Evolutionary conservation across 1,140 invertebrate species (phyloP), one percentile per base, ranked within the genome.

Genomic region (Samia ricini): DNA sequence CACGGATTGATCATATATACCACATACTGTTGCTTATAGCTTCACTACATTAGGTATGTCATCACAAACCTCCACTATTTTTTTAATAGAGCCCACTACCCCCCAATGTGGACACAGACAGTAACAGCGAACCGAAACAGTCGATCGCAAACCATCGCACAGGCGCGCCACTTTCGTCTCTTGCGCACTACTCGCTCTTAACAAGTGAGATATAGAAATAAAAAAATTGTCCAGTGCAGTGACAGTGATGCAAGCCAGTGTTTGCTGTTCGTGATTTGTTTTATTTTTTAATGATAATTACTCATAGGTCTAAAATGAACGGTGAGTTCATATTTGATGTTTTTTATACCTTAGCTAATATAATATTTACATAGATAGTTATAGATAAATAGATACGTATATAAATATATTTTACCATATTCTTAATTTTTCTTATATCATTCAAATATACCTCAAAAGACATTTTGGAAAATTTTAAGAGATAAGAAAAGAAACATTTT

Each of bases 241-340:
- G 79, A 72, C 60, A 79, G 83, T 87, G 82, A 87, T 87, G 81
- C 72, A 58, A 74, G 59, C 59, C 61, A 74, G 76, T 83, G 72
- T 66, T 75, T 79, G 71, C 21, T 49, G 20, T 76, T 71, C 72
- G 77, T 83, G 74, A 76, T 52, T 50, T 50, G 7, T 15, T 10
- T 52, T 22, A n/a, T 65, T 64, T 61, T 63, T 29, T 52, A 24
- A 50, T 66, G 48, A 76, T 76, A 76, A 61, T 67, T 79, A 76
- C 73, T 72, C 64, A 69, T 66, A 69, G 74, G 79, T 63, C 72
- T 52, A 85, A 74, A 68, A 87, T 87, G 83, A 75, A 71, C 67
- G 81, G 84, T 87, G 64, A 83, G 83, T 63, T 55, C 54, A 10
- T 42, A n/a, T 22, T 60, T 29, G 7, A 33, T 22, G 0, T 48